Evolutionary conservation across 2,797 vertebrate genomes (phyloP), one percentile per base, ranked within the genome.

Genomic region (Centroberyx gerrardi): DNA sequence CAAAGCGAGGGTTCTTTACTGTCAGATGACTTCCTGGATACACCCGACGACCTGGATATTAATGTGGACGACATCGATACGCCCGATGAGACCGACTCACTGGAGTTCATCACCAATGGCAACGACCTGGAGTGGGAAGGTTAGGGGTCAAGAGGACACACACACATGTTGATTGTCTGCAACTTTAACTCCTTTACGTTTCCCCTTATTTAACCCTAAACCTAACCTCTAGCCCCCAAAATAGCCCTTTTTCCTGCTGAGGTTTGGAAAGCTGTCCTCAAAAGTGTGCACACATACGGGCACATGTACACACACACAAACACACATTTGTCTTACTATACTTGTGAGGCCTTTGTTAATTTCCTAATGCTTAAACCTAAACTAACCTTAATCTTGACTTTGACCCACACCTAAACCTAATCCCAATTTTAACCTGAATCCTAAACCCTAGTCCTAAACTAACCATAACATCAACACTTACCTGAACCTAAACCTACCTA

Each of bases 51-150:
- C 89, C 94, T 99, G 86, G 98, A 99, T 83, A 99, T 99, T 12
- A 99, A 99, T 0, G 96, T 99, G 27, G 98, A 99, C 0, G 98
- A 99, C 74, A 98, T 99, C 0, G 98, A 99, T 63, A 99, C 98
- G 0, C 98, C 98, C 0, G 98, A 99, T 0, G 98, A 99, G 87
- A 98, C 97, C 0, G 98, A 99, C 82, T 99, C 98, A 0, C 94
- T 99, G 0, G 98, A 99, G 79, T 99, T 98, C 82, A 94, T 98
- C 81, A 96, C 96, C 0, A 98, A 97, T 0, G 97, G 97, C 46
- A 98, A 98, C 0, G 98, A 99, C 31, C 87, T 99, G 77, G 98
- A 99, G 81, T 99, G 98, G 98, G 98, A 99, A 94, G 98, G 98
- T 99, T 74, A 92, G 85, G 5, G 28, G 18, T 64, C 18, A 56